Percentiles rank a stretch among this genome's conserved stretches.
These are phyloP conservation scores for Coelopa pilipes DNA, from an alignment of 2,888 invertebrate genomes.

Conservation along the genomic window DNA sequence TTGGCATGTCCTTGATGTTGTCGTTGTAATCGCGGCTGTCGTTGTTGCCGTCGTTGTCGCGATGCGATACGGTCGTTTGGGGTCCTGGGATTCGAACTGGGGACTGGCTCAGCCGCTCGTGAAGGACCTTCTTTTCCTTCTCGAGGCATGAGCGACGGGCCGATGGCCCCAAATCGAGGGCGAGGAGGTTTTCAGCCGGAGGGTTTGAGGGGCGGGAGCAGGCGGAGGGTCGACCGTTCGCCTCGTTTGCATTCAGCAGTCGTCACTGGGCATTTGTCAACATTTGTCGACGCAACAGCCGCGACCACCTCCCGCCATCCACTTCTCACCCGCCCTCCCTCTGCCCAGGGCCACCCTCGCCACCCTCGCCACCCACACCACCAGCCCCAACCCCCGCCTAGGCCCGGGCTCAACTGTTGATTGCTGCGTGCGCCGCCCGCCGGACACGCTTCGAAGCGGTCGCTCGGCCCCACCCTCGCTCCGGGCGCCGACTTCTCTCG, in stretches of 20 bases:
- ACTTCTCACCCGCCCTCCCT: too few species aligned
- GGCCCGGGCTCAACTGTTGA: neutral
- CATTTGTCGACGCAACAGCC: constrained; percentile 19
- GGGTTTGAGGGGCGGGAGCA: neutral
- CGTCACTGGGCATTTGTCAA: constrained; percentile 21
- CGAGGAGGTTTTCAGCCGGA: neutral
- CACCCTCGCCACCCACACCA: too few species aligned
- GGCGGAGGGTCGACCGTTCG: neutral
- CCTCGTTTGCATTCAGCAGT: constrained; percentile 19
- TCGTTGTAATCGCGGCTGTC: too few species aligned
- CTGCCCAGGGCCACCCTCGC: neutral
- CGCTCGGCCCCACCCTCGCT: too few species aligned
- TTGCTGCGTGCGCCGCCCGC: neutral
- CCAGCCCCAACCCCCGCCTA: too few species aligned
- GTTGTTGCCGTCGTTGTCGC: constrained; percentile 17
- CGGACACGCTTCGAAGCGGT: constrained; percentile 19
- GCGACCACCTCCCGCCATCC: neutral
- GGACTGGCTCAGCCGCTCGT: too few species aligned
- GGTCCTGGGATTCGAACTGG: too few species aligned
- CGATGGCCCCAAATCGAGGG: too few species aligned
- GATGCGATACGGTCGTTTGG: neutral
- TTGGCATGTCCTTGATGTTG: constrained; percentile 14
- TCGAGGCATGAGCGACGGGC: too few species aligned
- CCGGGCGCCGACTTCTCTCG: constrained; percentile 3
- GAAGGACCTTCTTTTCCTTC: too few species aligned